A percentile compares a stretch with the other conserved stretches of the same genome.
Evolutionary conservation across 1,140 invertebrate species (phyloP).

Genomic region (Spodoptera litura): DNA sequence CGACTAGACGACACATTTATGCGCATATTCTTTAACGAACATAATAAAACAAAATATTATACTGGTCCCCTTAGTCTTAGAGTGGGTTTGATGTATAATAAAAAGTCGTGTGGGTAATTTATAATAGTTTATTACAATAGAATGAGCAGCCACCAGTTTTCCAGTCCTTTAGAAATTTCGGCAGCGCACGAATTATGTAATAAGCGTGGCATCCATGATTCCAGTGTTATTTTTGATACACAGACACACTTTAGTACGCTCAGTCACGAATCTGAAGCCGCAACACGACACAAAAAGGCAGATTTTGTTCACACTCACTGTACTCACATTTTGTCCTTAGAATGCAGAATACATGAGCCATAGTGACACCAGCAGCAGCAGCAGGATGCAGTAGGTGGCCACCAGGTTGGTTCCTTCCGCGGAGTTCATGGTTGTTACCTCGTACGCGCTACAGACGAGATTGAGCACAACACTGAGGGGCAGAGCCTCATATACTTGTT

Average conservation of each 20-base stretch:
- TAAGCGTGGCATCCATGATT: conserved; percentile 20
- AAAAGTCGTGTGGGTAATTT: neutral
- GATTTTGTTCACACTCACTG: conserved; percentile 31
- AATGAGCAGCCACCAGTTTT: neutral
- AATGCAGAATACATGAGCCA: conserved; percentile 80
- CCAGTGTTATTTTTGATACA: conserved; percentile 43
- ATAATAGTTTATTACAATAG: neutral
- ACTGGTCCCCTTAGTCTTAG: neutral
- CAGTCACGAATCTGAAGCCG: conserved; percentile 20
- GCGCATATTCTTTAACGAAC: too few relatives aligned
- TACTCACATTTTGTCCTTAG: conserved; percentile 68
- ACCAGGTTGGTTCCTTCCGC: conserved; percentile 75
- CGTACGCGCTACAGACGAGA: conserved; percentile 54
- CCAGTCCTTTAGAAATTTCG: conserved; percentile 9
- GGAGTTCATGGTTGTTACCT: conserved; percentile 64
- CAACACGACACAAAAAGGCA: neutral
- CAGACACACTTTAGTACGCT: conserved; percentile 22
- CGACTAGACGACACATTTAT: neutral
- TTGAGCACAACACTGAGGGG: conserved; percentile 50
- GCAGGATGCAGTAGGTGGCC: conserved; percentile 75
- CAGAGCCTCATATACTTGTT: conserved; percentile 59
- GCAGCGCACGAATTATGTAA: conserved; percentile 11
- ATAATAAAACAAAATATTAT: conserved; percentile 1
- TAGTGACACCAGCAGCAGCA: conserved; percentile 72
- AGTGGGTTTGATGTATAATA: neutral